Evolutionary conservation across 2,113 vertebrate species (phyloP).

Genomic region (Malurus melanocephalus): DNA sequence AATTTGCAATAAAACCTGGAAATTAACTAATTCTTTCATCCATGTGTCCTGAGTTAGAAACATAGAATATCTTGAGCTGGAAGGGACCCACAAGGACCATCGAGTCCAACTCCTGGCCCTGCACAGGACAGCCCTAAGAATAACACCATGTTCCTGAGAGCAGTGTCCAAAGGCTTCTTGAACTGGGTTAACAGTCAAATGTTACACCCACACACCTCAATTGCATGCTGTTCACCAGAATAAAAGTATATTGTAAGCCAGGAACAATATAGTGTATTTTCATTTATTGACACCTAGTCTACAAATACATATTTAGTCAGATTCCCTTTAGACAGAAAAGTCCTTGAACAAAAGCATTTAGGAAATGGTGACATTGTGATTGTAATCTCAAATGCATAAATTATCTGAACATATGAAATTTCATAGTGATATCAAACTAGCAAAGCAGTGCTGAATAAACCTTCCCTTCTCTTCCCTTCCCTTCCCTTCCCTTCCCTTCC

Average conservation of each 20-base stretch:
- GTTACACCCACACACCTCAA: neutral
- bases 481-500: too few relatives aligned
- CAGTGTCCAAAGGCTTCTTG: neutral
- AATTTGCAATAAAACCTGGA: neutral
- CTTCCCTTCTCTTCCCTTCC: too few relatives aligned
- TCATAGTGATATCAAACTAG: neutral
- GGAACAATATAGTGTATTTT: neutral
- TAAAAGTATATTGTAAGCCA: neutral
- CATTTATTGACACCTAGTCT: neutral
- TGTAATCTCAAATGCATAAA: neutral
- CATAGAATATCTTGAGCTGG: neutral
- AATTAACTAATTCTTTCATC: neutral
- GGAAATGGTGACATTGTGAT: neutral
- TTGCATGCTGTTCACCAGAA: neutral
- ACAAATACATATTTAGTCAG: neutral
- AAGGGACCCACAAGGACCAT: neutral
- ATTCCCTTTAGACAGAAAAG: neutral
- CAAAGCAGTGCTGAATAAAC: rapidly evolving
- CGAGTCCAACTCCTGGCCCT: neutral
- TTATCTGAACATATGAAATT: neutral
- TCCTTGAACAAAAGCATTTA: neutral
- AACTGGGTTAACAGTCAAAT: neutral
- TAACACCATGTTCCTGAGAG: neutral
- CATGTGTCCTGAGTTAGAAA: neutral
- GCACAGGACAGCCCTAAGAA: neutral